Conservation (phyloP, 2,113 vertebrate genomes). For the Neomonachus schauinslandi region DNA sequence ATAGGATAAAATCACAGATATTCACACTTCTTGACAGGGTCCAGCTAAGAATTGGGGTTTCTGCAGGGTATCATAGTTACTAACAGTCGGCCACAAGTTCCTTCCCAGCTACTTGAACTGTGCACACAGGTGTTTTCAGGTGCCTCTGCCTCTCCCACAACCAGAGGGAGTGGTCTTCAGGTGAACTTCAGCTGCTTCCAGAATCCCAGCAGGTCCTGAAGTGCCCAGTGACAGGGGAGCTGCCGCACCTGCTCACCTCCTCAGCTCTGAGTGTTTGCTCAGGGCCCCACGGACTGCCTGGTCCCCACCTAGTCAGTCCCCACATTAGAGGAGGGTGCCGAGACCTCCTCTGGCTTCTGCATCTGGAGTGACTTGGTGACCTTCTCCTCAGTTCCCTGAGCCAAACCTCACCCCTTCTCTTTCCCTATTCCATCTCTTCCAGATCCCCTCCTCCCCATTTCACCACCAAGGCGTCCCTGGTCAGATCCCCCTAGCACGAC, state of each 20-base stretch:
- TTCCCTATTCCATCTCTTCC: too few relatives aligned
- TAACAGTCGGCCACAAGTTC: background rate
- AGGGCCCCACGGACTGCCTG: background rate
- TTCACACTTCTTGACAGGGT: background rate
- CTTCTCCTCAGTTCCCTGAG: background rate
- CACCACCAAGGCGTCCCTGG: background rate
- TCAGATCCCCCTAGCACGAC: background rate
- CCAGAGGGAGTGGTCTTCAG: background rate
- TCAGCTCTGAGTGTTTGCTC: background rate
- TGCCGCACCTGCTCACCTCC: background rate
- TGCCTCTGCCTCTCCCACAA: background rate
- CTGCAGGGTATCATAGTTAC: background rate
- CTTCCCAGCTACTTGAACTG: background rate
- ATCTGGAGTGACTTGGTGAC: background rate
- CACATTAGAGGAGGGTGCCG: background rate
- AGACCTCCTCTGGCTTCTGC: background rate
- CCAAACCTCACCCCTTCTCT: background rate
- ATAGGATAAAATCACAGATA: background rate
- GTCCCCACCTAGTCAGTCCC: background rate
- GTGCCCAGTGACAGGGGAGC: background rate
- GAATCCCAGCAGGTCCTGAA: background rate
- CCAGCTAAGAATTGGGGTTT: background rate
- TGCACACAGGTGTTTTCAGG: background rate
- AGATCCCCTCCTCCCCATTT: background rate
- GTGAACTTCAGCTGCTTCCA: background rate